These are phyloP conservation scores for Ferrisia virgata DNA, from an alignment of 2,888 invertebrate species.

Conservation along the genomic window DNA sequence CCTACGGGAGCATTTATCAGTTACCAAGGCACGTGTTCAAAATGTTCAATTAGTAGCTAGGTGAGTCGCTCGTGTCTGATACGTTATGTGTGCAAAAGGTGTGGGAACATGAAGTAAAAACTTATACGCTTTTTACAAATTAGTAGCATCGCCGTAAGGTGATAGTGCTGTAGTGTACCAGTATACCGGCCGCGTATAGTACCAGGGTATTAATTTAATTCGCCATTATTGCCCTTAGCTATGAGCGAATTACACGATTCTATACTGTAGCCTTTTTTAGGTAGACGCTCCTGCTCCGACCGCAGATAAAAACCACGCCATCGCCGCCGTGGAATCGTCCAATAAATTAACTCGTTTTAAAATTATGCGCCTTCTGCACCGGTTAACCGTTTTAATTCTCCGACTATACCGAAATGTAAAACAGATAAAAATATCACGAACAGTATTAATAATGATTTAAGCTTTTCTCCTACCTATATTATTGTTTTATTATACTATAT, in stretches of 20 bases:
- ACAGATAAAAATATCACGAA: background rate
- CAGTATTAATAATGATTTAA: background rate
- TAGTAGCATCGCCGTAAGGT: constrained; percentile 24
- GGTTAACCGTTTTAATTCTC: background rate
- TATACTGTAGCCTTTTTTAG: background rate
- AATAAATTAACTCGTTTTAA: constrained; percentile 23
- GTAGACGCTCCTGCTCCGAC: background rate
- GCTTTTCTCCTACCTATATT: background rate
- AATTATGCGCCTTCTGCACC: background rate
- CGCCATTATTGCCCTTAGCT: background rate
- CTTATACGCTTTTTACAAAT: constrained; percentile 23
- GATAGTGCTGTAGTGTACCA: background rate
- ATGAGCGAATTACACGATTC: background rate
- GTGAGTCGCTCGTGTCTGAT: background rate
- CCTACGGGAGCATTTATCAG: constrained; percentile 5
- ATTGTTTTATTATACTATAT: no score
- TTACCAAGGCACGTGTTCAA: constrained; percentile 5
- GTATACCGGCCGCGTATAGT: no score
- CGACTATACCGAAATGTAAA: background rate
- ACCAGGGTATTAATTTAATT: constrained; percentile 21
- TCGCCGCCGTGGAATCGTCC: background rate
- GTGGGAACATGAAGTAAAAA: constrained; percentile 1
- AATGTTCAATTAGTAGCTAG: constrained; percentile 17
- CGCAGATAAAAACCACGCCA: background rate
- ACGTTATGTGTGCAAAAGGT: background rate